phyloP scores from a whole-genome alignment of 23 tunicate genomes.

The Halocynthia roretzi region DNA sequence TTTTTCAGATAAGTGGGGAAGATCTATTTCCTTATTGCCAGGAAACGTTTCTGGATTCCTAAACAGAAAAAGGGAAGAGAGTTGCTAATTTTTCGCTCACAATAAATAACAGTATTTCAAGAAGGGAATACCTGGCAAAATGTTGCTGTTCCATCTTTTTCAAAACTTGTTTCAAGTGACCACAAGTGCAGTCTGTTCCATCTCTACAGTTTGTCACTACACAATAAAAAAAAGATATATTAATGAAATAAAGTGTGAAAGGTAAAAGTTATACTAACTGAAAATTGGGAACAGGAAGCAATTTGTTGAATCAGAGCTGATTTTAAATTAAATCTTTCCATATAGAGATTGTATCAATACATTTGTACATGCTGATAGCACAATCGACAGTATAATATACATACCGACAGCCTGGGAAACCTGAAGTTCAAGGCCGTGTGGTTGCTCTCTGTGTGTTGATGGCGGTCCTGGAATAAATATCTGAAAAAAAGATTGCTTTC shows the following conservation, averaged over 20 bases:
- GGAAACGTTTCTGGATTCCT: conserved; percentile 10
- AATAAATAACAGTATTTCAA: too few species aligned
- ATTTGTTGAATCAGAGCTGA: not conserved
- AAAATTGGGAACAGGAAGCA: not conserved
- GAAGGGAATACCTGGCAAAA: conserved; percentile 25
- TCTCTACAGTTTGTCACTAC: conserved; percentile 74
- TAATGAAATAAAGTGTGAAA: not conserved
- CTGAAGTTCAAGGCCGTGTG: conserved; percentile 71
- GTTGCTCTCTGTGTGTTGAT: conserved; percentile 24
- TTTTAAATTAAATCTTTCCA: not conserved
- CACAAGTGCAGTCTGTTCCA: conserved; percentile 48
- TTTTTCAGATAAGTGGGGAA: not conserved
- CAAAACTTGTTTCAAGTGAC: conserved; percentile 19
- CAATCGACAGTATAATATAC: too few species aligned
- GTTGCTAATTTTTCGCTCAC: not conserved
- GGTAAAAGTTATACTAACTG: not conserved
- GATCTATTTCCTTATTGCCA: not conserved
- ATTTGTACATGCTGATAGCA: not conserved
- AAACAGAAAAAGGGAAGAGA: not conserved
- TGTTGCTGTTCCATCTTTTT: conserved; percentile 24
- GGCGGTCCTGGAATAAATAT: conserved; percentile 54
- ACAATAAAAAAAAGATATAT: not conserved
- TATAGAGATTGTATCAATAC: not conserved
- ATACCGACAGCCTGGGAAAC: conserved; percentile 63
- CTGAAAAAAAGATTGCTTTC: conserved; percentile 42